Base-by-base conservation (phyloP, 2,113 vertebrate genomes). In the Psilopogon haemacephalus region DNA sequence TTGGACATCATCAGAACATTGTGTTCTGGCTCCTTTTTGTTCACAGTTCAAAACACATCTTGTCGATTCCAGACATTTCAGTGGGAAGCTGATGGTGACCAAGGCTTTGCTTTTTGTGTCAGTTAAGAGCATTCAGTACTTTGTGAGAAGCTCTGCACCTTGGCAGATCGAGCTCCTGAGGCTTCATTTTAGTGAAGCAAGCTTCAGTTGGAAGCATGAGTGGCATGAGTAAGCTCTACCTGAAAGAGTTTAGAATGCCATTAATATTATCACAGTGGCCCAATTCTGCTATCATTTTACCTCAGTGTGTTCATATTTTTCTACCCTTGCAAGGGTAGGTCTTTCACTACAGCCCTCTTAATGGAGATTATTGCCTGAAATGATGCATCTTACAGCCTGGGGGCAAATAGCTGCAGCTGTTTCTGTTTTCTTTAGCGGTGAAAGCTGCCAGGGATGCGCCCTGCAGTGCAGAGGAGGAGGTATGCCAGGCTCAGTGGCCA, bases 341-440 rank as follows among this genome's bases (percentile, higher is more conserved):
- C 33, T 88, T 94, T 92, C 64, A 44, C 84, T 44, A 40, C n/a
- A 80, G 44, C 24, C 46, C 42, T 69, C 30, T 77, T 93, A 91
- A 80, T 69, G 21, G 67, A 84, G 59, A 90, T 82, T 79, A 76
- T 85, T 89, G 42, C 52, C 85, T 68, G 74, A 80, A 94, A 92
- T 69, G 56, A 84, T 81, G 75, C 35, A 77, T 91, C 28, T 67
- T 32, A n/a, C 35, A 91, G 87, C 91, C 95, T 71, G 48, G 35
- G 88, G 94, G 93, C 75, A 88, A 83, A 86, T 35, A 24, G 38
- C 46, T 92, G 56, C 68, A 33, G 84, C 75, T 91, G 77, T n/a
- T 94, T 89, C 79, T 89, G 72, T 87, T 77, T 93, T 65, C 82
- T 74, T 78, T 89, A 68, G 27, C 58, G 4, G 6, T 50, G 68